Evolutionary conservation across 37 sponge, comb jelly and placozoan species (phyloP), one percentile per base, ranked within the genome.

Genomic region (Crambe crambe): DNA sequence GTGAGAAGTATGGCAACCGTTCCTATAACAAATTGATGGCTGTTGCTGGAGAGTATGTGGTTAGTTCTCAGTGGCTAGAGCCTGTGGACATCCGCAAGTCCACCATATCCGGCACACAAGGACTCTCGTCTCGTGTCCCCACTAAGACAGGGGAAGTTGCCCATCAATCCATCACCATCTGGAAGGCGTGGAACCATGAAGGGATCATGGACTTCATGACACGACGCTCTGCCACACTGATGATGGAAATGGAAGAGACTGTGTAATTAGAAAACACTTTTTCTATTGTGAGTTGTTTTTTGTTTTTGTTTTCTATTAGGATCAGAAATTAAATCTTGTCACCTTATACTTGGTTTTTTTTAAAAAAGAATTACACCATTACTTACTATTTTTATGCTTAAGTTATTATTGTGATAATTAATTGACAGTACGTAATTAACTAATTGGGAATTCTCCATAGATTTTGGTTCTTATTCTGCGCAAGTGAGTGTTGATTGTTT

Each of bases 11-110:
- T 56, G 95, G 95, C 27, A 87, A 84, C 54, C 83, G 84, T 3
- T 94, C 95, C 22, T 72, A 87, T 68, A 88, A 94, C 72, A 82
- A 81, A 58, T 47, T 94, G 40, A 77, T 70, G 34, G 32, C 44
- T 9, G 95, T 90, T 2, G 85, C 70, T 43, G 80, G 78, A 37
- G 78, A 84, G 76, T 90, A 76, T 75, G 95, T 94, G 12, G 89
- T 87, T 29, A 81, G 87, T 23, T 80, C 95, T 2, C 95, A 94
- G 75, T 94, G 87, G 81, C 78, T 94, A 40, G 95, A 90, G 39
- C 85, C 85, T 1, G 54, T 83, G 4, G 83, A 86, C 39, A 76
- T 73, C 39, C 42, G 66, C 3, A 51, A 42, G 31, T 10, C 47
- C 34, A 40, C 43, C 0, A 22, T 47, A 10, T 17, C 68, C 4